Evolutionary conservation across 1,140 invertebrate genomes (phyloP), one percentile per base, ranked within the genome.

Genomic region (Drosophila murphyi): DNA sequence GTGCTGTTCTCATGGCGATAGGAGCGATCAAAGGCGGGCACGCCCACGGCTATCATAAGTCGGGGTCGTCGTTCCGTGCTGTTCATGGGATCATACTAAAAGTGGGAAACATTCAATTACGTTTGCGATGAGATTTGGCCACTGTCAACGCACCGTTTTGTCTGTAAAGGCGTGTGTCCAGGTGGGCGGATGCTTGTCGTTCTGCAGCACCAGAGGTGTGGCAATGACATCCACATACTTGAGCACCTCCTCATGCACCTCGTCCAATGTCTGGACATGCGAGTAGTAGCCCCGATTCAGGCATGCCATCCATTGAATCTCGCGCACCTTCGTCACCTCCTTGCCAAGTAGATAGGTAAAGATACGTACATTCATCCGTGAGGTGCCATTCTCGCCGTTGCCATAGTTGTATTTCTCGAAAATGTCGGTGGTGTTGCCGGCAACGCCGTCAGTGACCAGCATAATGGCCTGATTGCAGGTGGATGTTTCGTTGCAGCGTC

Each of bases 391-490:
- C 6, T 94, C 94, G 0, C 93, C 94, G 65, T 95, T 95, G 28
- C 95, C 94, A 93, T 95, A 95, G 92, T 99, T 99, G 92, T 98
- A 97, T 52, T 95, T 93, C 75, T 97, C 94, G 85, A 99, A 98
- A 6, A 99, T 95, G 75, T 96, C 96, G 34, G 97, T 97, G 54
- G 97, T 95, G 90, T 98, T 98, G 55, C 96, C 96, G 1, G 98
- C 96, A n/a, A 99, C 96, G 35, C 98, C 98, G 93, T 99, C 99
- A 1, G 99, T 99, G 50, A 99, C 96, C n/a, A 99, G 93, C 98
- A 99, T 99, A 48, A 99, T 98, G 5, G 98, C 96, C 93, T 99
- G 98, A 93, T 99, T 99, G 89, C 98, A 99, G 64, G 94, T 94
- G 7, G 93, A 93, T 2, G 91, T 82, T 57, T 93, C 93, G 57